Evolutionary conservation across 30 jellyfish, hydroid and myxozoan genomes (phyloP).

Genomic region (Aurelia aurita): DNA sequence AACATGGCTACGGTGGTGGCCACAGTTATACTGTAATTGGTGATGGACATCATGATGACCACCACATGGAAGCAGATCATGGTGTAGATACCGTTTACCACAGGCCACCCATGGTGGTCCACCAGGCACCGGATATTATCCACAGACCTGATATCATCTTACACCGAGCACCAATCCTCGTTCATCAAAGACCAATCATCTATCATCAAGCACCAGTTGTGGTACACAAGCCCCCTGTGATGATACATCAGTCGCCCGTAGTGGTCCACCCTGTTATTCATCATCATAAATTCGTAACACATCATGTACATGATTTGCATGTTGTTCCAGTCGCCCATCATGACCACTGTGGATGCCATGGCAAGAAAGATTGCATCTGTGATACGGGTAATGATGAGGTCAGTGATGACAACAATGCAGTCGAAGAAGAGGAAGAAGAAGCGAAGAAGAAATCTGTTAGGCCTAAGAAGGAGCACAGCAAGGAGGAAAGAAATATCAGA

Average conservation of each 20-base stretch:
- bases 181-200: slow-evolving; percentile 83
- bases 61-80: slow-evolving; percentile 43
- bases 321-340: slow-evolving; percentile 75
- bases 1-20: slow-evolving; percentile 35
- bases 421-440: slow-evolving; percentile 26
- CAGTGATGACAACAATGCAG: slow-evolving; percentile 37
- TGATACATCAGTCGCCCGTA: slow-evolving; percentile 82
- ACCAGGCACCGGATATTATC: slow-evolving; percentile 79
- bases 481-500: slow-evolving; percentile 56
- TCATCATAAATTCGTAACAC: slow-evolving; percentile 82
- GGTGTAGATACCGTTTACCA: slow-evolving; percentile 66
- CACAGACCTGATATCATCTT: slow-evolving; percentile 84
- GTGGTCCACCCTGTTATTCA: slow-evolving; percentile 85
- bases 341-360: slow-evolving; percentile 77
- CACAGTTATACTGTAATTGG: slow-evolving; percentile 8
- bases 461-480: slow-evolving; percentile 45
- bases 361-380: slow-evolving; percentile 89
- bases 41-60: slow-evolving; percentile 16
- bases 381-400: slow-evolving; percentile 52
- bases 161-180: slow-evolving; percentile 85
- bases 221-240: slow-evolving; percentile 80
- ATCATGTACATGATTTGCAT: slow-evolving; percentile 88
- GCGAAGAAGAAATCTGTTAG: slow-evolving; percentile 40
- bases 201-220: slow-evolving; percentile 89
- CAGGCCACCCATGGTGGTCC: slow-evolving; percentile 83